Conservation (phyloP, 1,140 invertebrate species). For the Drosophila ambigua region DNA sequence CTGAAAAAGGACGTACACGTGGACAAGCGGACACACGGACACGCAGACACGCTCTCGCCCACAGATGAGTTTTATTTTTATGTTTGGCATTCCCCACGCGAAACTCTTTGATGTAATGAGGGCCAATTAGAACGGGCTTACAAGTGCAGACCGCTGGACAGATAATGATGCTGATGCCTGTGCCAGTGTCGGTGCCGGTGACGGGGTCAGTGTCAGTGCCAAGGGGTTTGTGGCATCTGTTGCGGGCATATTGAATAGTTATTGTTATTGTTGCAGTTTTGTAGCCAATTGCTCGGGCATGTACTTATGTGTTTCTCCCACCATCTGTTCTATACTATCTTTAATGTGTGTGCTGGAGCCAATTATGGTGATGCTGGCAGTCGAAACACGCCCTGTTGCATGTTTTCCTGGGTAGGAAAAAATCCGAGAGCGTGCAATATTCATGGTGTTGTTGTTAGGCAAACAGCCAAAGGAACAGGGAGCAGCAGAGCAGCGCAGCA, state of each 20-base stretch:
- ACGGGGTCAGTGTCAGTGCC: neutral
- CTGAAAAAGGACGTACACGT: constrained; percentile 2
- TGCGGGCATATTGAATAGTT: constrained; percentile 77
- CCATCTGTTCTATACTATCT: neutral
- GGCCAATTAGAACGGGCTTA: constrained; percentile 71
- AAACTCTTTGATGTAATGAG: constrained; percentile 79
- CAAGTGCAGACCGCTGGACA: constrained; percentile 41
- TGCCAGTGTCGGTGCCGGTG: constrained; percentile 4
- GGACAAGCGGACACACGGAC: no score
- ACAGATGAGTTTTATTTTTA: constrained; percentile 63
- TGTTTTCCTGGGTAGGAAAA: constrained; percentile 23
- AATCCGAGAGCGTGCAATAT: constrained; percentile 15
- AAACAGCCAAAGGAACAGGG: constrained; percentile 1
- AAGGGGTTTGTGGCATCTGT: constrained; percentile 63
- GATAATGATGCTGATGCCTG: constrained; percentile 10
- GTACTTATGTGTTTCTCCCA: constrained; percentile 14
- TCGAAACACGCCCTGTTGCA: constrained; percentile 65
- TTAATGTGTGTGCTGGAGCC: constrained; percentile 27
- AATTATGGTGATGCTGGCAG: constrained; percentile 55
- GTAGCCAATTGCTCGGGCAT: constrained; percentile 73
- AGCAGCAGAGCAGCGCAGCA: constrained; percentile 13
- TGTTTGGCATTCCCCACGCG: constrained; percentile 70
- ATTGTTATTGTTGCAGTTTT: constrained; percentile 80
- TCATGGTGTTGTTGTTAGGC: constrained; percentile 1
- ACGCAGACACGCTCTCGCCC: constrained; percentile 15